Percentiles rank a stretch among this genome's conserved stretches.
Conservation (phyloP, 23 tunicate species). For the Trididemnum miniatum region DNA sequence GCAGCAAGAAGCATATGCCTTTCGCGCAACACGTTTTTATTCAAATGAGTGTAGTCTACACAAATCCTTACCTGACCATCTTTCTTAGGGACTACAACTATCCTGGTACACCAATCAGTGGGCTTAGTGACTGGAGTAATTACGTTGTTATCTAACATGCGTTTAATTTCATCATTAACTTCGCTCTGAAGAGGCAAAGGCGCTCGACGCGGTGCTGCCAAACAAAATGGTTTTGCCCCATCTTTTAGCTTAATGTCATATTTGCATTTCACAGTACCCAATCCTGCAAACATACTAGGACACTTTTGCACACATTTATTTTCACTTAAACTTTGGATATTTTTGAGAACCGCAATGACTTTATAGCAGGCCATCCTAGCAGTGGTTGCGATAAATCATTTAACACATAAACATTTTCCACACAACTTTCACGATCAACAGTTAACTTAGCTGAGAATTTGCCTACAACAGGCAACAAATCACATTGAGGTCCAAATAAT, state of each 20-base stretch:
- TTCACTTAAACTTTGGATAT: neutral
- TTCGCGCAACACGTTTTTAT: constrained; percentile 5
- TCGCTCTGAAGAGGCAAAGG: constrained; percentile 14
- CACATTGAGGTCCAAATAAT: neutral
- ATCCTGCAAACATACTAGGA: neutral
- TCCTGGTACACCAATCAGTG: constrained; percentile 21
- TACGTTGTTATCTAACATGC: neutral
- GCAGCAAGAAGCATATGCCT: constrained; percentile 21
- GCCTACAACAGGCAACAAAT: neutral
- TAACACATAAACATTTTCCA: neutral
- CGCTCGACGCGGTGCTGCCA: constrained; percentile 20
- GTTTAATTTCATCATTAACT: constrained; percentile 9
- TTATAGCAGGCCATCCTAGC: neutral
- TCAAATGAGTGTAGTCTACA: constrained; percentile 23
- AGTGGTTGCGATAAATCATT: neutral
- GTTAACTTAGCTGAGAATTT: neutral
- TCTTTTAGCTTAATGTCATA: constrained; percentile 6
- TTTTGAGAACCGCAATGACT: neutral
- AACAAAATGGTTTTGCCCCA: constrained; percentile 34
- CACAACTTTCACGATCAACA: neutral
- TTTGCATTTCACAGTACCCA: neutral
- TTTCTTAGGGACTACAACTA: constrained; percentile 37
- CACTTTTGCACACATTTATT: neutral
- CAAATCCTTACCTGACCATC: constrained; percentile 30
- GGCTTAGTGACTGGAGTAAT: constrained; percentile 6